Evolutionary conservation across 2,113 vertebrate genomes (phyloP).

Genomic region (Mustela lutreola): DNA sequence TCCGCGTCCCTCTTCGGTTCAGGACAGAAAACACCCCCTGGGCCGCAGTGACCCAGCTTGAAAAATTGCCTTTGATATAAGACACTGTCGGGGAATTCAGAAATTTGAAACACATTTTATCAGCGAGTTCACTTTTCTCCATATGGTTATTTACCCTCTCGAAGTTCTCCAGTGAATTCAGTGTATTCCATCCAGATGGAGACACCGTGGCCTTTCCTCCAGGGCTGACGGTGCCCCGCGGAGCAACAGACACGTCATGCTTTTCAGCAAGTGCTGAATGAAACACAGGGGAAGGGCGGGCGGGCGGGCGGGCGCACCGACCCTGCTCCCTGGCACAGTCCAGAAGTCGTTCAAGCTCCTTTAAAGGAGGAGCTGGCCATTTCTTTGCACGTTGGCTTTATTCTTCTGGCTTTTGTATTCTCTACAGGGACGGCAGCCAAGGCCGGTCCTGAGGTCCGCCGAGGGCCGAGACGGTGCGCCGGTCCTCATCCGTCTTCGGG

Average conservation of each 20-base stretch:
- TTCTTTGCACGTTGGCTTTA: not conserved
- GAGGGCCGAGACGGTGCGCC: rapidly evolving
- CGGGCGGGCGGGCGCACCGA: not conserved
- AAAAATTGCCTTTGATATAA: constrained; percentile 58
- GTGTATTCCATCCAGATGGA: not conserved
- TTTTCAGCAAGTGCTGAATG: not conserved
- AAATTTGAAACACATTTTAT: constrained; percentile 14
- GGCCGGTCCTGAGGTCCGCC: too few species aligned
- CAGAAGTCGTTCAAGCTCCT: not conserved
- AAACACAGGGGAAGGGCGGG: not conserved
- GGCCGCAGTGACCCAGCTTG: not conserved
- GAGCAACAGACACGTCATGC: rapidly evolving
- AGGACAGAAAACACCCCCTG: not conserved
- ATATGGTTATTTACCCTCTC: not conserved
- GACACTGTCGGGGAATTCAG: constrained; percentile 6
- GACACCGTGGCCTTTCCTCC: not conserved
- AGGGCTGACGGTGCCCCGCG: not conserved
- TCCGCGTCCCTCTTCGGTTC: constrained; percentile 16
- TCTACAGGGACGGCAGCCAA: rapidly evolving
- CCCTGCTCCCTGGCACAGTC: not conserved
- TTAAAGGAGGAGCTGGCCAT: not conserved
- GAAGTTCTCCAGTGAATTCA: not conserved
- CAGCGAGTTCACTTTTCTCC: not conserved
- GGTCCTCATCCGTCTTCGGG: rapidly evolving
- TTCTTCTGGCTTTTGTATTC: not conserved